Conservation (phyloP, 2,113 vertebrate species). For the Columba livia region DNA sequence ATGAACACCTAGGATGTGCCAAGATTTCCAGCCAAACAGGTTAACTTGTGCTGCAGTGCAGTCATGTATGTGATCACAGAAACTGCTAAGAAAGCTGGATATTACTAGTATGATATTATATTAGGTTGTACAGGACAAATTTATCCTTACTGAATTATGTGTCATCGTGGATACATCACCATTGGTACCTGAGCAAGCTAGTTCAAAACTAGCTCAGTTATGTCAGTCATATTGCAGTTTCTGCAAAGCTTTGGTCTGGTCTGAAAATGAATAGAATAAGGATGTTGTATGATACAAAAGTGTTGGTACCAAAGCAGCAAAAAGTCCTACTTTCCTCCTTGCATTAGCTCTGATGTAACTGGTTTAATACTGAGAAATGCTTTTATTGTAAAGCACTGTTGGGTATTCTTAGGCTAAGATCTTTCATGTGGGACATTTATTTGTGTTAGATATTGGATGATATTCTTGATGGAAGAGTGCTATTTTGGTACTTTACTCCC, state of each 20-base stretch:
- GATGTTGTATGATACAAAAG: not conserved
- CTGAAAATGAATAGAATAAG: not conserved
- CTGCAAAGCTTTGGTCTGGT: not conserved
- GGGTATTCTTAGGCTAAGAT: not conserved
- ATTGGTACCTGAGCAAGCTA: not conserved
- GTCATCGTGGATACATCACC: not conserved
- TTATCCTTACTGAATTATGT: not conserved
- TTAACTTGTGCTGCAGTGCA: not conserved
- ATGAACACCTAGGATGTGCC: not conserved
- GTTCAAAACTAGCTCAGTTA: not conserved
- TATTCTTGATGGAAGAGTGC: not conserved
- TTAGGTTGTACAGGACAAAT: not conserved
- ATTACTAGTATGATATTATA: not conserved
- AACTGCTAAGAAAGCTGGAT: not conserved
- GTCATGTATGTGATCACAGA: not conserved
- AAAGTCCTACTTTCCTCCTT: not conserved
- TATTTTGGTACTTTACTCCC: not conserved
- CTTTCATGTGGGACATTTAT: not conserved
- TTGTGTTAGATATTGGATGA: not conserved
- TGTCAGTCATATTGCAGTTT: not conserved
- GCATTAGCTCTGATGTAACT: not conserved
- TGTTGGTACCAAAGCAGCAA: not conserved
- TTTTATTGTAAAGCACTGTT: not conserved
- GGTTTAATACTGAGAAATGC: not conserved
- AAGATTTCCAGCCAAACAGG: not conserved